Evolutionary conservation across 2,888 invertebrate genomes (phyloP), one percentile per base, ranked within the genome.

Genomic region (Pediacus dermestoides): DNA sequence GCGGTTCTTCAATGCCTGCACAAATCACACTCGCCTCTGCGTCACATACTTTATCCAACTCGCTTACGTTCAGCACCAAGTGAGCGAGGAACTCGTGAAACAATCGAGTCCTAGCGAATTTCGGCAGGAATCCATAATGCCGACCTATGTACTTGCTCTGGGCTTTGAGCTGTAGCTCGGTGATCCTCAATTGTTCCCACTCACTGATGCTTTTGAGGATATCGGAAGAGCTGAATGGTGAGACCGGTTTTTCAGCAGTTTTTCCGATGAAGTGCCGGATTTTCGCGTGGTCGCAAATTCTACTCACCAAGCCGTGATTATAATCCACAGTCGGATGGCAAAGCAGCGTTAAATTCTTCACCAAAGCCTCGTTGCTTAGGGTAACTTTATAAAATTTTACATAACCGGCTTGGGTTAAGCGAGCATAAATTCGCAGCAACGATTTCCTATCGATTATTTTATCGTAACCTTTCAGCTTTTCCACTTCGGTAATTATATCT

Each of bases 21-120:
- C n/a, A n/a, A n/a, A n/a, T n/a, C n/a, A n/a, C n/a, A n/a, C n/a
- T n/a, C n/a, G n/a, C 46, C 16, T 68, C 42, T 2, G 63, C 55
- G 1, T 68, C 66, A 16, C 43, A 45, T 21, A 63, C 50, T 9
- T 58, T 45, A 15, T 66, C 42, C 1, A 67, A 59, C 1, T 71
- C 69, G 15, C 67, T 62, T 0, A 48, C 35, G 4, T 55, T 48
- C 39, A 57, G 36, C 32, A 81, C 70, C n/a, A 87, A 60, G 60
- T 86, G 85, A 63, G 75, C 85, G 8, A 89, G 58, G 47, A 81
- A 75, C 50, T 81, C 74, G 58, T 89, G 88, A 23, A 87, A 58
- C 2, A 76, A 67, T 41, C 78, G 73, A 66, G 83, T 77, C 27
- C 85, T 72, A 7, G 79, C 66, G 58, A 82, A 82, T 66, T 86